phyloP scores from a whole-genome alignment of 2,888 invertebrate species.

The Buathra laborator region DNA sequence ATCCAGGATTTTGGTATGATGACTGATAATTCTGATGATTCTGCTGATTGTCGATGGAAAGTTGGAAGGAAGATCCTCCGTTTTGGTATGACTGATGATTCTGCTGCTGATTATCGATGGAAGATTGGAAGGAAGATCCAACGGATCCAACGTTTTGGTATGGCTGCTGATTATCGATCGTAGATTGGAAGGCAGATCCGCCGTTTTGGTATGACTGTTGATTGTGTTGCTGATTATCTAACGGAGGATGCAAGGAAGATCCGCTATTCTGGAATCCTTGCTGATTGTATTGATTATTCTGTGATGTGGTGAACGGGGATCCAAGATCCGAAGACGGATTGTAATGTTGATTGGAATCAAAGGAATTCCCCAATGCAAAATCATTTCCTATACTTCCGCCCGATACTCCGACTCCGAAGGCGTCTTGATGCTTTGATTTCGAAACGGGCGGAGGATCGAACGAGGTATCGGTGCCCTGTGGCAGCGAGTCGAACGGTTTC shows the following conservation, averaged over 20 bases:
- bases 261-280: constrained; percentile 35
- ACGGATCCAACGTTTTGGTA: too few species aligned
- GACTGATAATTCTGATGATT: too few species aligned
- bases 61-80: constrained; percentile 8
- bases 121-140: too few species aligned
- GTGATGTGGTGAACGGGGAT: constrained; percentile 19
- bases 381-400: constrained; percentile 6
- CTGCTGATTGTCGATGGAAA: constrained; percentile 2
- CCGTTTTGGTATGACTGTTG: not conserved
- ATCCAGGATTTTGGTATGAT: not conserved
- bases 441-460: constrained; percentile 28
- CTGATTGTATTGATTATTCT: constrained; percentile 51
- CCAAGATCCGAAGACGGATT: constrained; percentile 23
- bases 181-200: constrained; percentile 15
- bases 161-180: constrained; percentile 5
- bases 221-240: constrained; percentile 34
- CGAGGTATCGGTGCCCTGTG: constrained; percentile 54
- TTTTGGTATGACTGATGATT: not conserved
- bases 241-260: constrained; percentile 14
- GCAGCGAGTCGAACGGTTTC: constrained; percentile 59
- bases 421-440: constrained; percentile 33
- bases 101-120: too few species aligned
- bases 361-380: constrained; percentile 3
- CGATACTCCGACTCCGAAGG: constrained; percentile 16
- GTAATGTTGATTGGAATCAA: constrained; percentile 6